Percentiles rank a stretch among this genome's conserved stretches.
Conservation (phyloP, 2,888 invertebrate genomes). For the Byasa hedistus region DNA sequence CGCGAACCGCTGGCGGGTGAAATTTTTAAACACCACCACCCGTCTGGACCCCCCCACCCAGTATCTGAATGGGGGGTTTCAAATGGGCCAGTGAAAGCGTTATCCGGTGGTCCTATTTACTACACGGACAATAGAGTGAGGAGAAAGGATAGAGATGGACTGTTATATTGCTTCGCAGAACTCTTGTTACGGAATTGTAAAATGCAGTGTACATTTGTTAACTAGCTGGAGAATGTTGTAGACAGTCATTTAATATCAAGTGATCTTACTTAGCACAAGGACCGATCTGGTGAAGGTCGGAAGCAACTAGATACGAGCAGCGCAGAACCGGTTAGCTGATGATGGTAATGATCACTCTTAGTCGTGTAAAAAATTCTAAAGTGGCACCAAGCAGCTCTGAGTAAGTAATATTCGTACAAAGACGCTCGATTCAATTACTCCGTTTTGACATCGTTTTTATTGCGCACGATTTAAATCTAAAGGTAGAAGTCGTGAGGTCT, state of each 20-base stretch:
- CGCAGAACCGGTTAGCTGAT: no score
- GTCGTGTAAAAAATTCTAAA: neutral
- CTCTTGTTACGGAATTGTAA: constrained; percentile 10
- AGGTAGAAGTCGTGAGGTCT: constrained; percentile 30
- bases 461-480: constrained; percentile 30
- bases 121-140: constrained; percentile 22
- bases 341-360: no score
- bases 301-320: no score
- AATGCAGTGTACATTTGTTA: no score
- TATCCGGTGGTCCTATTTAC: constrained; percentile 26
- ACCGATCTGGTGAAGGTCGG: neutral
- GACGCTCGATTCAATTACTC: constrained; percentile 25
- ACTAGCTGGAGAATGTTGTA: no score
- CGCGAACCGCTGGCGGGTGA: constrained; percentile 65
- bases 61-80: constrained; percentile 35
- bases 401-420: constrained; percentile 10
- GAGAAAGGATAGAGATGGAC: constrained; percentile 10
- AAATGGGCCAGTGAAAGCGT: constrained; percentile 37
- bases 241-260: no score
- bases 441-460: constrained; percentile 29
- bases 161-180: constrained; percentile 20
- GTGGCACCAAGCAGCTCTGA: neutral
- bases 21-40: constrained; percentile 75
- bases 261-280: no score
- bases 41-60: constrained; percentile 44